Conservation (phyloP, 1,140 invertebrate species). For the Heliconius melpomene region DNA sequence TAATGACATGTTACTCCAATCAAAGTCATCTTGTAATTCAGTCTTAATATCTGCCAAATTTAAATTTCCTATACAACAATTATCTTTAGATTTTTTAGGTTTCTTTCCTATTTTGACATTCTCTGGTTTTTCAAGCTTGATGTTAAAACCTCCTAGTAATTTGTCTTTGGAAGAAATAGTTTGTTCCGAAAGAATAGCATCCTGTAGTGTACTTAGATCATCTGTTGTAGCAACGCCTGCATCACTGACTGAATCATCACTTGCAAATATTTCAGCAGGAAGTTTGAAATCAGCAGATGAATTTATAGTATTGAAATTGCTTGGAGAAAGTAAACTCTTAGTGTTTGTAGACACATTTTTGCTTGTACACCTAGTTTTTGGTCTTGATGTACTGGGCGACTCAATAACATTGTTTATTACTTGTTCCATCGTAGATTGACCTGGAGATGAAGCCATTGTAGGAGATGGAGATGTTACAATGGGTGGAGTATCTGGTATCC, state of each 20-base stretch:
- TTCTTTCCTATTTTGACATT: constrained; percentile 50
- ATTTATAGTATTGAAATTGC: constrained; percentile 63
- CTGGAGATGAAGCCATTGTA: constrained; percentile 51
- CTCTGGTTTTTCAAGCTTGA: constrained; percentile 67
- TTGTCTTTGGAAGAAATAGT: constrained; percentile 61
- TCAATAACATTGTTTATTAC: constrained; percentile 47
- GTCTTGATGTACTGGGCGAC: constrained; percentile 53
- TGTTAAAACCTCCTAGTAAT: constrained; percentile 73
- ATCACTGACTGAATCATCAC: constrained; percentile 74
- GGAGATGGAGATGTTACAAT: constrained; percentile 62
- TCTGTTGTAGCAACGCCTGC: constrained; percentile 54
- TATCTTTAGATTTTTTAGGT: constrained; percentile 64
- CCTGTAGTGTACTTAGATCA: constrained; percentile 57
- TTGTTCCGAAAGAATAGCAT: constrained; percentile 49
- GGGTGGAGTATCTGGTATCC: constrained; percentile 47
- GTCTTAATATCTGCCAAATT: constrained; percentile 76
- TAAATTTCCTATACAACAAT: constrained; percentile 49
- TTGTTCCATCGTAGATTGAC: constrained; percentile 49
- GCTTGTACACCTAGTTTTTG: constrained; percentile 46
- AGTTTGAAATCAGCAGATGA: constrained; percentile 69
- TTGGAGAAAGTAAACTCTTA: constrained; percentile 51
- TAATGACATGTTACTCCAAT: constrained; percentile 77
- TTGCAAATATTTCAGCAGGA: constrained; percentile 76
- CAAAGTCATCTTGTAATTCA: constrained; percentile 75
- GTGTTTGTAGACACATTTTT: constrained; percentile 43